phyloP scores from a whole-genome alignment of 2,113 vertebrate genomes.

The Beaufortia kweichowensis region DNA sequence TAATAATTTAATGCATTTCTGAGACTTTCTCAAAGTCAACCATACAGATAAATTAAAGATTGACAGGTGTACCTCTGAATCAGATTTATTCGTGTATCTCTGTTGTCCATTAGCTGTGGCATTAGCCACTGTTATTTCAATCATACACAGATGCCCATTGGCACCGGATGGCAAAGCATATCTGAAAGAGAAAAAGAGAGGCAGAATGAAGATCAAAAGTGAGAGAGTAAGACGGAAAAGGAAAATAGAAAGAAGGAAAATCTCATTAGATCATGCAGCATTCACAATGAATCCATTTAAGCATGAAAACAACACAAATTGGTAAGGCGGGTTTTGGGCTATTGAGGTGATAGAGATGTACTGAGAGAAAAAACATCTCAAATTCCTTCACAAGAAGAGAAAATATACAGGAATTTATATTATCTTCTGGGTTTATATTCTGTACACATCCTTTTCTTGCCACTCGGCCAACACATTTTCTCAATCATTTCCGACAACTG shows the following conservation, averaged over 20 bases:
- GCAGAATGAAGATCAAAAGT: slow-evolving; percentile 48
- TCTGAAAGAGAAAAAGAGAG: slow-evolving; percentile 71
- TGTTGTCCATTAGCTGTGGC: slow-evolving; percentile 67
- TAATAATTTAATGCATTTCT: neutral
- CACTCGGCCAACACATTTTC: slow-evolving; percentile 22
- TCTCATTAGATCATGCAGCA: slow-evolving; percentile 59
- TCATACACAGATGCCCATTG: slow-evolving; percentile 73
- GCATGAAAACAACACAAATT: slow-evolving; percentile 65
- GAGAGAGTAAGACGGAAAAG: slow-evolving; percentile 56
- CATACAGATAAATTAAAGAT: slow-evolving; percentile 8
- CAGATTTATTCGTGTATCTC: slow-evolving; percentile 60
- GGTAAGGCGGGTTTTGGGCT: slow-evolving; percentile 48
- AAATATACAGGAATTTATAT: neutral
- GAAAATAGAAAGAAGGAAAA: slow-evolving; percentile 60
- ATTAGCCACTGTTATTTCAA: slow-evolving; percentile 79
- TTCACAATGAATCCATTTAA: slow-evolving; percentile 68
- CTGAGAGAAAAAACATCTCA: slow-evolving; percentile 44
- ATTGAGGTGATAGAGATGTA: slow-evolving; percentile 43
- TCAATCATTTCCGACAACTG: slow-evolving; percentile 28
- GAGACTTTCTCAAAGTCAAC: neutral
- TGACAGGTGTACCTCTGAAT: slow-evolving; percentile 73
- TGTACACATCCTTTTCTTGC: slow-evolving; percentile 16
- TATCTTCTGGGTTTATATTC: slow-evolving; percentile 19
- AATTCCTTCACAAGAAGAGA: neutral
- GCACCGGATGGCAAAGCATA: slow-evolving; percentile 73